phyloP scores from a whole-genome alignment of 92 coral and sea anemone species.

The Actinernus sp. region DNA sequence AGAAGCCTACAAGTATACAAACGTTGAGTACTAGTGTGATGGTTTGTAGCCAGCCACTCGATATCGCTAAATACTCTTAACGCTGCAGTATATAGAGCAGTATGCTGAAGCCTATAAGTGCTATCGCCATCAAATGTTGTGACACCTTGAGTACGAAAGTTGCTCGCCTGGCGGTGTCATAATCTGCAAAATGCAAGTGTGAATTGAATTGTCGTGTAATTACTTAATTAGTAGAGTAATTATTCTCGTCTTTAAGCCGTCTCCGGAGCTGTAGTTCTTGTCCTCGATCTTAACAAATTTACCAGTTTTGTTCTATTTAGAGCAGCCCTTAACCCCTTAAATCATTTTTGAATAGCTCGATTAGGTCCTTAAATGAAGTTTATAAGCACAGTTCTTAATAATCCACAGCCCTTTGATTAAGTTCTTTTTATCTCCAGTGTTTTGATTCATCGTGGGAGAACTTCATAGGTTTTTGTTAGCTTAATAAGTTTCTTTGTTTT shows the following conservation, averaged over 20 bases:
- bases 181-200: conserved; percentile 59
- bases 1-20: conserved; percentile 1
- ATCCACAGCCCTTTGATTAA: conserved; percentile 48
- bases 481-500: conserved; percentile 72
- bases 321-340: conserved; percentile 23
- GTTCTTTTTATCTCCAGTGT: conserved; percentile 49
- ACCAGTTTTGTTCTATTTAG: neutral
- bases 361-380: conserved; percentile 37
- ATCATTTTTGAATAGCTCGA: conserved; percentile 36
- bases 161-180: conserved; percentile 49
- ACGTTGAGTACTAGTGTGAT: too few relatives aligned
- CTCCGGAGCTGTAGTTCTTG: conserved; percentile 53
- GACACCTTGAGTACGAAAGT: conserved; percentile 25
- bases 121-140: conserved; percentile 17
- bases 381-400: conserved; percentile 39
- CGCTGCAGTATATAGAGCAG: too few relatives aligned
- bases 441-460: conserved; percentile 85
- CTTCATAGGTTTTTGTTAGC: conserved; percentile 50
- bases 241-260: conserved; percentile 55
- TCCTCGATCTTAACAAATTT: neutral
- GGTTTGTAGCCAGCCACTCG: neutral
- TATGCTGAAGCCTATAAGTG: neutral
- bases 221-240: conserved; percentile 74
- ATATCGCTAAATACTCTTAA: neutral
- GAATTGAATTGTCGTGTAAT: conserved; percentile 53